Percentiles rank a stretch among this genome's conserved stretches.
Evolutionary conservation across 2,797 vertebrate genomes (phyloP).

Genomic region (Sternarchorhynchus goeldii): DNA sequence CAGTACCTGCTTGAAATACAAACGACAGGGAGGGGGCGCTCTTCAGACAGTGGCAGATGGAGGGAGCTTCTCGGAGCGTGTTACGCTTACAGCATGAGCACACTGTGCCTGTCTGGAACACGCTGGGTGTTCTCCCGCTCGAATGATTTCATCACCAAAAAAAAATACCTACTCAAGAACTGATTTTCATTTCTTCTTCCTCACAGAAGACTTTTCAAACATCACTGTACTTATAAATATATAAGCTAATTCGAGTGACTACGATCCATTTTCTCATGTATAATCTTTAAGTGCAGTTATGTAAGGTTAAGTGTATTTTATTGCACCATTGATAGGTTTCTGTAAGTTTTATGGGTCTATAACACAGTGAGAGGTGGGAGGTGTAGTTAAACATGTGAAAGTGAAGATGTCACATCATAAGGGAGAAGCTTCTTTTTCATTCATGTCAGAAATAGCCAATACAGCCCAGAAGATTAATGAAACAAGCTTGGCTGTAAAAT

Average conservation of each 20-base stretch:
- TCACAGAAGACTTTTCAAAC: not conserved
- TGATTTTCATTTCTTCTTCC: not conserved
- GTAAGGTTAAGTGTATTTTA: not conserved
- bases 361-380: slow-evolving; percentile 20
- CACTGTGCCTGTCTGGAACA: too few species aligned
- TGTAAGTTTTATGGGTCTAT: not conserved
- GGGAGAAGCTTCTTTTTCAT: slow-evolving; percentile 38
- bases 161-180: not conserved
- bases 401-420: slow-evolving; percentile 38
- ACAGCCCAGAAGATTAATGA: slow-evolving; percentile 28
- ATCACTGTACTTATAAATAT: not conserved
- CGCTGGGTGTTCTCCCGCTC: too few species aligned
- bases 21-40: slow-evolving; percentile 60
- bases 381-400: slow-evolving; percentile 23
- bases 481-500: slow-evolving; percentile 34
- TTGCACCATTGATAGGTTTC: not conserved
- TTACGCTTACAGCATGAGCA: not conserved
- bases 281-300: not conserved
- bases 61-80: not conserved
- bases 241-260: not conserved
- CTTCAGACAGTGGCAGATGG: slow-evolving; percentile 42
- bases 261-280: too few species aligned
- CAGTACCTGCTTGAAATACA: slow-evolving; percentile 97
- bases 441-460: slow-evolving; percentile 24
- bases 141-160: too few species aligned